These are phyloP conservation scores for Chrysina gloriosa DNA, from an alignment of 2,888 invertebrate species.

Conservation along the genomic window DNA sequence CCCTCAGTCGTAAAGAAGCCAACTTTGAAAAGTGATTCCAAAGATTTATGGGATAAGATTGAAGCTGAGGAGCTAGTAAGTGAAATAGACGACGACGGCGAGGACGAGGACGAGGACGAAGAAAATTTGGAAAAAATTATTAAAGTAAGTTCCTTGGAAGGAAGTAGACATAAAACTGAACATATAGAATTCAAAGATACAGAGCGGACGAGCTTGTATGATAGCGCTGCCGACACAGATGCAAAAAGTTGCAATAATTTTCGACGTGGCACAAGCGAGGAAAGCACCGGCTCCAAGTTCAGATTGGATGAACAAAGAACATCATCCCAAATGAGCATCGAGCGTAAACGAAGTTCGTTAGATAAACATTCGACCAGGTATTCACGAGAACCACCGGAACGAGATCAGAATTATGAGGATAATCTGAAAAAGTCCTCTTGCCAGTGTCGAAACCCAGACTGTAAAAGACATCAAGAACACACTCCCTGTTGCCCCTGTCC, in stretches of 20 bases:
- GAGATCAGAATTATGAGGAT: conserved; percentile 46
- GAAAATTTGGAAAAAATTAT: neutral
- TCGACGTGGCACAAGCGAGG: neutral
- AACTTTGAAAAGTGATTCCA: no score
- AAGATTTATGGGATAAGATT: no score
- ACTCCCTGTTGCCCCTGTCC: conserved; percentile 4
- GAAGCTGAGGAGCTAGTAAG: neutral
- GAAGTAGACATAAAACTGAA: neutral
- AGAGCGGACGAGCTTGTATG: neutral
- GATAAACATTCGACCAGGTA: conserved; percentile 42
- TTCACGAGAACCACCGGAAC: conserved; percentile 49
- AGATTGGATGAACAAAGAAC: conserved; percentile 25
- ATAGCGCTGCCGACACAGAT: neutral
- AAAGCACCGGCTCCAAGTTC: neutral
- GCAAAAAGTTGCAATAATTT: neutral
- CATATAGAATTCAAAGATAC: neutral
- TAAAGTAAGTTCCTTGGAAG: no score
- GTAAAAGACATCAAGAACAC: conserved; percentile 23
- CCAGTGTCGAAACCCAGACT: conserved; percentile 34
- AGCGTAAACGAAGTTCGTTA: conserved; percentile 33
- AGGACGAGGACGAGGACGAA: neutral
- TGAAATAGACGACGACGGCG: neutral
- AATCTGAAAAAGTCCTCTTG: conserved; percentile 8
- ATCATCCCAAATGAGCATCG: conserved; percentile 42
- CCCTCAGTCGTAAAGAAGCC: neutral